Evolutionary conservation across 2,888 invertebrate genomes (phyloP).

Genomic region (Dyspetes luteomarginatus): DNA sequence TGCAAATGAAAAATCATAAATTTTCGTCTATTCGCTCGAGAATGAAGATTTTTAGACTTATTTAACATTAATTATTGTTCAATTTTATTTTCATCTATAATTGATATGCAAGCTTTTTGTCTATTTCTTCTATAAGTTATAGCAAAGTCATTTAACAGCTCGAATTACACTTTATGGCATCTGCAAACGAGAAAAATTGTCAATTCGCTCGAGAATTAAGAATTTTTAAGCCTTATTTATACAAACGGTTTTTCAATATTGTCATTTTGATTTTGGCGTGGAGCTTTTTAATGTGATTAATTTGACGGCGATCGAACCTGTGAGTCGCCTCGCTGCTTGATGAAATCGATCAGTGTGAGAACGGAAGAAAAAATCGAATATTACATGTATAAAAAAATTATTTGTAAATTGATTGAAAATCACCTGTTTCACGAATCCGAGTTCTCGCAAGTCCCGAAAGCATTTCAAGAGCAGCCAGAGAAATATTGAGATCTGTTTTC

Average conservation of each 20-base stretch:
- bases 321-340: constrained; percentile 85
- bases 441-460: constrained; percentile 95
- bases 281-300: constrained; percentile 40
- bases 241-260: not conserved
- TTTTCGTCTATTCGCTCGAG: not conserved
- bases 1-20: constrained; percentile 80
- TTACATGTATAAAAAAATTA: constrained; percentile 3
- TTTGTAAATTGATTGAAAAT: constrained; percentile 45
- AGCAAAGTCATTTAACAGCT: constrained; percentile 98
- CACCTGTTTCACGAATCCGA: constrained; percentile 95
- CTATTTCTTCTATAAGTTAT: no score
- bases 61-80: no score
- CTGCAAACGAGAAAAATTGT: constrained; percentile 83
- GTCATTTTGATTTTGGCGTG: not conserved
- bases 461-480: constrained; percentile 96
- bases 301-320: constrained; percentile 81
- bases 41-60: no score
- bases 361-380: constrained; percentile 9
- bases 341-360: constrained; percentile 65
- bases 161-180: constrained; percentile 95
- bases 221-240: constrained; percentile 2
- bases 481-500: constrained; percentile 97
- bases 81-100: no score
- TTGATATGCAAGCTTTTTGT: no score
- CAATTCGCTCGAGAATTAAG: not conserved